Conservation (phyloP, 2,888 invertebrate species). For the Leucoma salicis region DNA sequence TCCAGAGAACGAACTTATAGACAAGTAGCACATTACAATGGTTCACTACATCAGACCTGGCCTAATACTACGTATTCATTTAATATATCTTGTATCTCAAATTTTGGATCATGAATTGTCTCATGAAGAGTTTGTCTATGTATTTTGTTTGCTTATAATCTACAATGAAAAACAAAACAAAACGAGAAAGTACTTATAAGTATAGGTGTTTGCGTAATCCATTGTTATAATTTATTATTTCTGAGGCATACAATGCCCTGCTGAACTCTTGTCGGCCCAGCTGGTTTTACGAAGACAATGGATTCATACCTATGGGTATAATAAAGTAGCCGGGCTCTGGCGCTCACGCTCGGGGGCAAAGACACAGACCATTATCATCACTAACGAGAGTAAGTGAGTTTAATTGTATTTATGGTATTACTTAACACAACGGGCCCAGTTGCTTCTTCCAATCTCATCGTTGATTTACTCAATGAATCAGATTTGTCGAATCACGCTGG, state of each 20-base stretch:
- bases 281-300: slow-evolving; percentile 28
- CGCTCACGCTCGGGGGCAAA: slow-evolving; percentile 59
- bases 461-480: slow-evolving; percentile 32
- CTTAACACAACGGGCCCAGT: slow-evolving; percentile 62
- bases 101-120: background rate
- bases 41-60: slow-evolving; percentile 9
- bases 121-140: slow-evolving; percentile 1
- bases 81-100: background rate
- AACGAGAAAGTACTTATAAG: slow-evolving; percentile 7
- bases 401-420: slow-evolving; percentile 77
- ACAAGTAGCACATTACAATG: slow-evolving; percentile 23
- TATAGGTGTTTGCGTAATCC: slow-evolving; percentile 27
- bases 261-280: slow-evolving; percentile 16
- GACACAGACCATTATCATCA: slow-evolving; percentile 63
- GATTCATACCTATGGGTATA: slow-evolving; percentile 24
- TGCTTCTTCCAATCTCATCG: slow-evolving; percentile 37
- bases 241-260: slow-evolving; percentile 27
- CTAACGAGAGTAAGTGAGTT: slow-evolving; percentile 78
- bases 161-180: slow-evolving; percentile 12
- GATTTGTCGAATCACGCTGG: slow-evolving; percentile 19
- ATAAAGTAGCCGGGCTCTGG: slow-evolving; percentile 34
- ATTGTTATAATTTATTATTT: slow-evolving; percentile 32
- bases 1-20: slow-evolving; percentile 28
- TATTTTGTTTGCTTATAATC: slow-evolving; percentile 2
- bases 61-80: background rate